Percentiles rank a stretch among this genome's conserved stretches.
Conservation (phyloP, 1,140 invertebrate genomes). For the Teleopsis dalmanni region DNA sequence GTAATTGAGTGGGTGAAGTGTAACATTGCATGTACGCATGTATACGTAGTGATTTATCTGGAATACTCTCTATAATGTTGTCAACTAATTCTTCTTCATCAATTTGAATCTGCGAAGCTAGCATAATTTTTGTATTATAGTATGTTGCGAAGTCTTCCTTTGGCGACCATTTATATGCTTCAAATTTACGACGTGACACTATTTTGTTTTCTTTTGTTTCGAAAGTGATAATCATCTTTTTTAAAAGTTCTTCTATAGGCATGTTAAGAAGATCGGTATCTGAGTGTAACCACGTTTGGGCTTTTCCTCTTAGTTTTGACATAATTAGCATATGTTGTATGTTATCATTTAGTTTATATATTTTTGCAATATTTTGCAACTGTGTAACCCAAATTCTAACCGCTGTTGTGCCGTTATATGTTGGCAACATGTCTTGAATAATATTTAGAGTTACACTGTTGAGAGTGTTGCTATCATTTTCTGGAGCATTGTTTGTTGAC, state of each 20-base stretch:
- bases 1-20: not conserved
- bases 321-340: not conserved
- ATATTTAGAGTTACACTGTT: not conserved
- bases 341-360: not conserved
- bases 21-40: conserved; percentile 13
- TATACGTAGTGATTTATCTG: conserved; percentile 12
- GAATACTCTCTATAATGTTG: conserved; percentile 21
- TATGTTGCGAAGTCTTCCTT: conserved; percentile 16
- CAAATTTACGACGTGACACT: not conserved
- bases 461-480: not conserved
- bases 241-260: not conserved
- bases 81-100: conserved; percentile 19
- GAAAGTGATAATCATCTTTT: not conserved
- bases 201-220: conserved; percentile 3
- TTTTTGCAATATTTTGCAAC: not conserved
- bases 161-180: not conserved
- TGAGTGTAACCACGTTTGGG: conserved; percentile 1
- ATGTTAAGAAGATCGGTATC: not conserved
- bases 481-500: not conserved
- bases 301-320: conserved; percentile 1
- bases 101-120: conserved; percentile 17
- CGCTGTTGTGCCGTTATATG: not conserved
- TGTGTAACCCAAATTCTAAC: not conserved
- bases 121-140: conserved; percentile 19
- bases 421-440: not conserved